These are phyloP conservation scores for Rhingia rostrata DNA, from an alignment of 2,888 invertebrate species.

Conservation along the genomic window DNA sequence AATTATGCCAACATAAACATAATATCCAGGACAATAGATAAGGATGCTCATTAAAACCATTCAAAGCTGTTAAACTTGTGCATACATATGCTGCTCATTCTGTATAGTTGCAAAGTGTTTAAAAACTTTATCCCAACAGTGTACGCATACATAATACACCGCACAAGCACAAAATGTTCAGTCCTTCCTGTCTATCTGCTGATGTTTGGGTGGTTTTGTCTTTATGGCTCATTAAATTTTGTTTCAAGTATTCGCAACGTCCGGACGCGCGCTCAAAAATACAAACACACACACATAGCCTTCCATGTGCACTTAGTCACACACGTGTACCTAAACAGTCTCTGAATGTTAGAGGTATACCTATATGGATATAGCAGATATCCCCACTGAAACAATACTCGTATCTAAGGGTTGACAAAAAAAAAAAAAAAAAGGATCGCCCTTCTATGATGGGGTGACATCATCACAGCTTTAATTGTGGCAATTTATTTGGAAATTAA, in stretches of 20 bases:
- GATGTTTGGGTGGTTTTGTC: conserved; percentile 58
- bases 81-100: not conserved
- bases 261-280: conserved; percentile 30
- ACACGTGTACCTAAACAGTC: conserved; percentile 28
- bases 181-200: conserved; percentile 10
- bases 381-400: not conserved
- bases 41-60: conserved; percentile 7
- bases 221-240: conserved; percentile 74
- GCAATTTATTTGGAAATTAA: conserved; percentile 73
- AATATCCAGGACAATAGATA: conserved; percentile 19
- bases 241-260: conserved; percentile 63
- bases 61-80: not conserved
- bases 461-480: conserved; percentile 72
- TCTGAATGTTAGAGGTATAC: not conserved
- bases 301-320: not conserved
- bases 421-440: conserved; percentile 40
- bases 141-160: not conserved
- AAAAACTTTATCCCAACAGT: conserved; percentile 43
- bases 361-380: too few relatives aligned
- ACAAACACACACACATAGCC: not conserved
- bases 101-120: conserved; percentile 19
- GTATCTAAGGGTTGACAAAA: conserved; percentile 25
- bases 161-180: not conserved
- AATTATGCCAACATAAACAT: not conserved
- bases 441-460: conserved; percentile 57